Evolutionary conservation across 2,888 invertebrate species (phyloP).

Genomic region (Eurytoma californica): DNA sequence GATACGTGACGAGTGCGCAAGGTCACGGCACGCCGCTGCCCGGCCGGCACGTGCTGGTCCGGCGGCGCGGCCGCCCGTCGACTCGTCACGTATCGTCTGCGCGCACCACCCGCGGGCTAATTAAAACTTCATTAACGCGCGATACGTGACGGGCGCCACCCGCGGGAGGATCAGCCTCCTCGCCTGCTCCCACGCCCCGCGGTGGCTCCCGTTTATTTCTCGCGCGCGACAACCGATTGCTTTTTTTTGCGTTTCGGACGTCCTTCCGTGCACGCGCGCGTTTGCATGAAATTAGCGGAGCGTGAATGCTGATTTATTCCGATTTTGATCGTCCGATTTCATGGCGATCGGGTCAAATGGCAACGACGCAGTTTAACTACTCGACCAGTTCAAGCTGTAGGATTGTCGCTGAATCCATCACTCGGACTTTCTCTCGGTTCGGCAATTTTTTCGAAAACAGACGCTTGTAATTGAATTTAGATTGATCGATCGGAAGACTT

Average conservation of each 20-base stretch:
- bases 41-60: slow-evolving; percentile 23
- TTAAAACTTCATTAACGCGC: slow-evolving; percentile 51
- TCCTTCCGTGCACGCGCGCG: neutral
- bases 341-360: too few relatives aligned
- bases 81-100: neutral
- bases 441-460: slow-evolving; percentile 6
- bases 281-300: too few relatives aligned
- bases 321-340: too few relatives aligned
- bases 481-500: slow-evolving; percentile 26
- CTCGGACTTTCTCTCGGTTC: too few relatives aligned
- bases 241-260: neutral
- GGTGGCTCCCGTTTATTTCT: too few relatives aligned
- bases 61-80: neutral
- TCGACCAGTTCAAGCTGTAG: too few relatives aligned
- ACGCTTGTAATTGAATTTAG: slow-evolving; percentile 20
- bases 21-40: slow-evolving; percentile 20
- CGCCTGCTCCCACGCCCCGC: too few relatives aligned
- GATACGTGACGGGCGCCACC: slow-evolving; percentile 31
- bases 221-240: too few relatives aligned
- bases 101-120: slow-evolving; percentile 27
- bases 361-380: too few relatives aligned
- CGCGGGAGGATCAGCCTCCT: slow-evolving; percentile 25
- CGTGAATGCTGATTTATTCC: too few relatives aligned
- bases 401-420: too few relatives aligned
- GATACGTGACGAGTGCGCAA: slow-evolving; percentile 45